A percentile compares a stretch with the other conserved stretches of the same genome.
Conservation (phyloP, 2,888 invertebrate genomes). For the Ferdinandea cuprea region DNA sequence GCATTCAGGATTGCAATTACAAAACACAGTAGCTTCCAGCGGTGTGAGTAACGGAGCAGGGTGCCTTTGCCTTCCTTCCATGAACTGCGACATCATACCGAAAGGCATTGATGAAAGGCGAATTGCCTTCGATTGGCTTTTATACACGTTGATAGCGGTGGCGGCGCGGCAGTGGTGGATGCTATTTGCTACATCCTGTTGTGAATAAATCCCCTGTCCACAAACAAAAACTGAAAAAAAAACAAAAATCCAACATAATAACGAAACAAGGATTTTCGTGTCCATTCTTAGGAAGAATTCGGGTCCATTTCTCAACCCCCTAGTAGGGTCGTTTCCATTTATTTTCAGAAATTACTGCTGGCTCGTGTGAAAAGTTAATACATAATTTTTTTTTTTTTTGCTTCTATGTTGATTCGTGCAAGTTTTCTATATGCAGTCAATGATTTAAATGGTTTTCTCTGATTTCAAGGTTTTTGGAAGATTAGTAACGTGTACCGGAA, state of each 20-base stretch:
- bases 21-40: too few species aligned
- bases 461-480: constrained; percentile 25
- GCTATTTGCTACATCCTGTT: constrained; percentile 27
- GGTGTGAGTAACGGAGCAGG: too few species aligned
- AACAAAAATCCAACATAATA: constrained; percentile 50
- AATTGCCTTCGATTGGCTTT: constrained; percentile 30
- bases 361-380: constrained; percentile 33
- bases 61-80: too few species aligned
- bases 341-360: constrained; percentile 21
- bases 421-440: constrained; percentile 15
- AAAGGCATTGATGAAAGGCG: constrained; percentile 43
- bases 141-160: constrained; percentile 4
- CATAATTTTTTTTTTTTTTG: constrained; percentile 15
- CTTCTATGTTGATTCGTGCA: constrained; percentile 39
- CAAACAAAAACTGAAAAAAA: too few species aligned
- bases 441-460: constrained; percentile 12
- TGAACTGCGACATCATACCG: neutral
- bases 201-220: neutral
- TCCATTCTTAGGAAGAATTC: too few species aligned
- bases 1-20: constrained; percentile 51
- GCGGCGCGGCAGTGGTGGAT: constrained; percentile 11
- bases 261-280: constrained; percentile 62
- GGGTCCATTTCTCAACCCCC: constrained; percentile 1
- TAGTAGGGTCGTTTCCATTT: constrained; percentile 1
- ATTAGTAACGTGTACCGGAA: constrained; percentile 8